A percentile compares a stretch with the other conserved stretches of the same genome.
phyloP scores from a whole-genome alignment of 2,113 vertebrate species.

The Haemorhous mexicanus region DNA sequence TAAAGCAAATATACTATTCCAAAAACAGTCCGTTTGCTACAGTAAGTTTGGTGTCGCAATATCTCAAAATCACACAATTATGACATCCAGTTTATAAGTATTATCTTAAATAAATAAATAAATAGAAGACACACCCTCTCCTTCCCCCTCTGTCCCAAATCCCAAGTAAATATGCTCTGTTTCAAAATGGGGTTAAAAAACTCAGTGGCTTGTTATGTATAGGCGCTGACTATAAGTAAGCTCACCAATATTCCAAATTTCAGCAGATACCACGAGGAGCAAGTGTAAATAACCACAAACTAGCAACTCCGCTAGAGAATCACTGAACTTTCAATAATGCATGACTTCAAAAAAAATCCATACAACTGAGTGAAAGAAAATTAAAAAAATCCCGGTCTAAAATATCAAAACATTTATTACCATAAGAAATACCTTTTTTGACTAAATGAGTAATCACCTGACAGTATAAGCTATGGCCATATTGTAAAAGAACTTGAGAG shows the following conservation, averaged over 20 bases:
- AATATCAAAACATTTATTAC: background rate
- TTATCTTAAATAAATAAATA: background rate
- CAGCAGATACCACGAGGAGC: background rate
- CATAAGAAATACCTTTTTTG: background rate
- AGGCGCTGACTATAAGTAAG: background rate
- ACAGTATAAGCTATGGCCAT: background rate
- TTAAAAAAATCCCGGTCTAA: background rate
- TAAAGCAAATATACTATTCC: background rate
- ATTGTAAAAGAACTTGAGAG: background rate
- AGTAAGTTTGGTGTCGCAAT: background rate
- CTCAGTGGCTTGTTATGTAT: background rate
- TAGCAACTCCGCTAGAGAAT: background rate
- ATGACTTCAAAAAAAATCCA: background rate
- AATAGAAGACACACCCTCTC: background rate
- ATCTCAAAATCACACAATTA: background rate
- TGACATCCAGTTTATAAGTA: background rate
- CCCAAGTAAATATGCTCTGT: background rate
- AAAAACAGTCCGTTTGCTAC: background rate
- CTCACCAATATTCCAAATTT: background rate
- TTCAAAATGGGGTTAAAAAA: background rate
- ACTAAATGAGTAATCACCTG: background rate
- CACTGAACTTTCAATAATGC: background rate
- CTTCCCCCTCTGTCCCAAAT: background rate
- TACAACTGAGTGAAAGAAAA: background rate
- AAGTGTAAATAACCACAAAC: background rate